A percentile compares a stretch with the other conserved stretches of the same genome.
These are phyloP conservation scores for Goniozus legneri DNA, from an alignment of 1,140 invertebrate species.

Conservation along the genomic window DNA sequence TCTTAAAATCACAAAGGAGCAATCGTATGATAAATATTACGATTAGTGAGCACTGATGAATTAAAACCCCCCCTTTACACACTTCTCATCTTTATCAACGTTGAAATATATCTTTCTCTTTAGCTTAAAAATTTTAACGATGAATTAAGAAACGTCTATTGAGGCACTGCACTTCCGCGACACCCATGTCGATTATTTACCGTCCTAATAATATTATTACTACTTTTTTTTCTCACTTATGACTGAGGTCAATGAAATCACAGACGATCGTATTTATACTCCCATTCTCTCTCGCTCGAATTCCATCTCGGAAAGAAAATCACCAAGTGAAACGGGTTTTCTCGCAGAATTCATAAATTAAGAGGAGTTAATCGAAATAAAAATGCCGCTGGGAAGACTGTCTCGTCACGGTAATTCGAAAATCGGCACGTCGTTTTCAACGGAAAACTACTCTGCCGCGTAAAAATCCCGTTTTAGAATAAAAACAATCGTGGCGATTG, in stretches of 20 bases:
- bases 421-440: neutral
- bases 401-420: neutral
- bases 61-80: too few species aligned
- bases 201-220: neutral
- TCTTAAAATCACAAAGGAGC: too few species aligned
- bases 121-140: neutral
- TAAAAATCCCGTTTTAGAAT: neutral
- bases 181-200: neutral
- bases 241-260: constrained; percentile 17
- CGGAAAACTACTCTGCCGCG: neutral
- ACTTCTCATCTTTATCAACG: too few species aligned
- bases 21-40: too few species aligned
- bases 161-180: neutral
- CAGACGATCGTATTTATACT: constrained; percentile 12
- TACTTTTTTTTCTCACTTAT: constrained; percentile 12
- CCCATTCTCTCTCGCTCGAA: neutral
- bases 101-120: neutral
- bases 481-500: neutral
- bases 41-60: too few species aligned
- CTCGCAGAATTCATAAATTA: neutral
- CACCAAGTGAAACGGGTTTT: neutral
- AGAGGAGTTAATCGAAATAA: neutral
- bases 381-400: neutral
- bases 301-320: too few species aligned
- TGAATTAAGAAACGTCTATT: neutral